Evolutionary conservation across 2,113 vertebrate genomes (phyloP), one percentile per base, ranked within the genome.

Genomic region (Carettochelys insculpta): DNA sequence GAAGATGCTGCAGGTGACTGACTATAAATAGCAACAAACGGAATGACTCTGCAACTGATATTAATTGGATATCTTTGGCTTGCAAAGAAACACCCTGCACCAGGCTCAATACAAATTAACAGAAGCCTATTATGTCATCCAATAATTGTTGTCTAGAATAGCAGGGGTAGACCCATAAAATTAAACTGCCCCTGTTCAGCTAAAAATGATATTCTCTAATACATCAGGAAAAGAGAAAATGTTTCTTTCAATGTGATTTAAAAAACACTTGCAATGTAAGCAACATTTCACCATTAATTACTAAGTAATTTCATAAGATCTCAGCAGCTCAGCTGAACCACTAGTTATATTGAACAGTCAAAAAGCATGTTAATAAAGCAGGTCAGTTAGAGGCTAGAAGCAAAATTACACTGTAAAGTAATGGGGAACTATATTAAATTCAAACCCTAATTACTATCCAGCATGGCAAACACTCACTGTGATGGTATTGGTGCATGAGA

Each of bases 11-110:
- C 76, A 92, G 92, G 94, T 95, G 83, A 90, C 68, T 94, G 82
- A 89, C 85, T 87, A 93, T 92, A 89, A 95, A 93, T 84, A 95
- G 71, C 80, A 90, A 78, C 77, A 94, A 82, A 82, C 41, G 75
- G 61, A 90, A 43, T 83, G 76, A 80, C 31, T 71, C 31, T 53
- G 20, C 80, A 77, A 89, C 90, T 92, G 88, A 25, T 58, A 87
- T 80, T 71, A 90, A 2, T 58, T 92, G 54, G 25, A 9, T 22
- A 6, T 68, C 53, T 83, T 83, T 90, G 88, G 38, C 77, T 91
- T 87, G 68, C 83, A 90, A 82, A 68, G 17, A 95, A 93, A 90
- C 53, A 79, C 87, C 68, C 25, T 88, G 84, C 91, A 77, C 76
- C 79, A 22, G 93, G 77, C 56, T 88, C 68, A 82, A 75, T 71